A percentile compares a stretch with the other conserved stretches of the same genome.
phyloP scores from a whole-genome alignment of 1,140 invertebrate genomes.

The Rhyzopertha dominica region DNA sequence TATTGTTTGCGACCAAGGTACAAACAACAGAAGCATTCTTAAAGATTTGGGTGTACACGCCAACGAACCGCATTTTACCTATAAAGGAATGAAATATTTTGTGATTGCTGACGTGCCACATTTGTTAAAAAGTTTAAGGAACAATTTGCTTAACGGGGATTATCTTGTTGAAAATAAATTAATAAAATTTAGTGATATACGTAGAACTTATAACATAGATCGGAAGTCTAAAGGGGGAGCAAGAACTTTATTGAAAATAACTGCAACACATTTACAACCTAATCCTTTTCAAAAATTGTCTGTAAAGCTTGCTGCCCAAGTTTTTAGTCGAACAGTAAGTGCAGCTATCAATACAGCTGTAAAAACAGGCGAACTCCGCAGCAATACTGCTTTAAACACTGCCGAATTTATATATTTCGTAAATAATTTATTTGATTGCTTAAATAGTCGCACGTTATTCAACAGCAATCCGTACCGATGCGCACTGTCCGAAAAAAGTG shows the following conservation, averaged over 20 bases:
- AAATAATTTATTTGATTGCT: conserved; percentile 26
- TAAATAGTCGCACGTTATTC: conserved; percentile 13
- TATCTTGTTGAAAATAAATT: neutral
- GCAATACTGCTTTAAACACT: conserved; percentile 8
- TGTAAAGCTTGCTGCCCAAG: conserved; percentile 24
- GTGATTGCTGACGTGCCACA: neutral
- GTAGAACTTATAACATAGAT: too few relatives aligned
- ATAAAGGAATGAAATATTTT: neutral
- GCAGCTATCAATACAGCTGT: conserved; percentile 18
- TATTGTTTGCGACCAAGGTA: conserved; percentile 4
- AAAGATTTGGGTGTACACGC: neutral
- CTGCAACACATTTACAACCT: too few relatives aligned
- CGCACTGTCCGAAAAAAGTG: conserved; percentile 9
- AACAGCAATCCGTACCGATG: conserved; percentile 14
- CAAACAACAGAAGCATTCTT: neutral
- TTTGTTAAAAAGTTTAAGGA: too few relatives aligned
- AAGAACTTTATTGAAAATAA: conserved; percentile 20
- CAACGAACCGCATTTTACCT: neutral
- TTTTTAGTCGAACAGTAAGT: conserved; percentile 20
- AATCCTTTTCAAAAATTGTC: too few relatives aligned
- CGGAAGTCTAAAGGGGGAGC: neutral
- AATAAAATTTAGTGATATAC: conserved; percentile 14
- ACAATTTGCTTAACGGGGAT: neutral
- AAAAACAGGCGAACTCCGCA: too few relatives aligned
- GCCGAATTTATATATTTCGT: conserved; percentile 19